Conservation (phyloP, 2,113 vertebrate species). For the Noturus placidus region DNA sequence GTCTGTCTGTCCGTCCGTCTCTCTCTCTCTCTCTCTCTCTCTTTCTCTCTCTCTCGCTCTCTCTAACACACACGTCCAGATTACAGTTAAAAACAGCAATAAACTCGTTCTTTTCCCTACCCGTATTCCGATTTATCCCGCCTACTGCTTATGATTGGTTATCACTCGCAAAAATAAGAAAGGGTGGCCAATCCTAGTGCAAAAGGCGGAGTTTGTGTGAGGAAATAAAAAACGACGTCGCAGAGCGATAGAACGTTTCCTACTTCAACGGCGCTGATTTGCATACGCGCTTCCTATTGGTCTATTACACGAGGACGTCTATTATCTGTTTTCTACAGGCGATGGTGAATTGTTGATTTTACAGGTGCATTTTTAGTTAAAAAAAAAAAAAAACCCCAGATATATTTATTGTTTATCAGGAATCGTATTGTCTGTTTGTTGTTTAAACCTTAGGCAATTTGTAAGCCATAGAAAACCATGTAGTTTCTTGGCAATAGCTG, state of each 20-base stretch:
- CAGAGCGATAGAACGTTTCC: constrained; percentile 8
- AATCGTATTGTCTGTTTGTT: no score
- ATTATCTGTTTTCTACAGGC: background rate
- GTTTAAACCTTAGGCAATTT: background rate
- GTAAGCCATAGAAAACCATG: background rate
- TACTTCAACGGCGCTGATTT: background rate
- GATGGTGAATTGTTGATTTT: background rate
- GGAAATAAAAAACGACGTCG: background rate
- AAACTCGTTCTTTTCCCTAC: background rate
- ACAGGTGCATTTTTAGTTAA: background rate
- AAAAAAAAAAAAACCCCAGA: background rate
- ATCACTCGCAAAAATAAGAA: background rate
- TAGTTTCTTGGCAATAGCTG: background rate
- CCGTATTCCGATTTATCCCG: background rate
- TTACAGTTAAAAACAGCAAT: background rate
- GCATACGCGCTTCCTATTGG: constrained; percentile 26
- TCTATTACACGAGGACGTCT: background rate
- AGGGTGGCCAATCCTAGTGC: background rate
- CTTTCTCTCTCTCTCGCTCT: no score
- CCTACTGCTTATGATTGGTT: constrained; percentile 4
- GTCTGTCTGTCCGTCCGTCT: no score
- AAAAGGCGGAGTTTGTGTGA: background rate
- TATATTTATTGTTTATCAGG: background rate
- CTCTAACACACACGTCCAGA: background rate
- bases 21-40: background rate